Conservation (phyloP, 2,797 vertebrate genomes). For the Anisognathus igniventris region DNA sequence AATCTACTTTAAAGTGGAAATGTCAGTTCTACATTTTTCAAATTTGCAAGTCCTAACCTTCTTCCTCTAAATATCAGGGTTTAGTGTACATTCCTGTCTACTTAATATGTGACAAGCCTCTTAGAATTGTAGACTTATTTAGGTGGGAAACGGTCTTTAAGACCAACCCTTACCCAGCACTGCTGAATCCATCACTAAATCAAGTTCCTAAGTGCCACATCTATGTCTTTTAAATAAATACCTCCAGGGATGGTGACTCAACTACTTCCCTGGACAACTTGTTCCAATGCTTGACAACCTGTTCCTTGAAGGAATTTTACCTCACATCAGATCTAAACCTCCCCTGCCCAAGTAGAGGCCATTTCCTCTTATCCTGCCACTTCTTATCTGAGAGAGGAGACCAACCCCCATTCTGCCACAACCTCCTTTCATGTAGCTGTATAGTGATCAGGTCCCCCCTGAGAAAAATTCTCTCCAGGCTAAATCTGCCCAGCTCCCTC, state of each 20-base stretch:
- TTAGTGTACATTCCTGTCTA: background rate
- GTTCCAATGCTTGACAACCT: background rate
- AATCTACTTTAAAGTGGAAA: background rate
- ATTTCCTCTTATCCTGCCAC: background rate
- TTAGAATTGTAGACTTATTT: background rate
- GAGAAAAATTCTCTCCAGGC: background rate
- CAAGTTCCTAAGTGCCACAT: background rate
- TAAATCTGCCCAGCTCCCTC: background rate
- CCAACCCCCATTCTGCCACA: accelerated
- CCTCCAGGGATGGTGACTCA: background rate
- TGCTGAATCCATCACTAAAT: background rate
- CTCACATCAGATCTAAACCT: background rate
- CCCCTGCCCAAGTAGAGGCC: background rate
- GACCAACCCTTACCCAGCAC: background rate
- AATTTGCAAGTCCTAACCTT: background rate
- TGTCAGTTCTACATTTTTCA: background rate
- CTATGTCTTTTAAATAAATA: background rate
- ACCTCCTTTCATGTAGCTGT: background rate
- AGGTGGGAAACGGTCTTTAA: background rate
- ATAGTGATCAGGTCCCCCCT: accelerated
- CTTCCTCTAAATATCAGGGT: background rate
- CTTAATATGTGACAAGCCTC: background rate
- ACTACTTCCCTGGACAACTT: background rate
- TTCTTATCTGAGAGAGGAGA: background rate
- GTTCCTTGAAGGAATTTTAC: background rate